Base-by-base conservation (phyloP, 2,888 invertebrate species). In the Ochropleura leucogaster region DNA sequence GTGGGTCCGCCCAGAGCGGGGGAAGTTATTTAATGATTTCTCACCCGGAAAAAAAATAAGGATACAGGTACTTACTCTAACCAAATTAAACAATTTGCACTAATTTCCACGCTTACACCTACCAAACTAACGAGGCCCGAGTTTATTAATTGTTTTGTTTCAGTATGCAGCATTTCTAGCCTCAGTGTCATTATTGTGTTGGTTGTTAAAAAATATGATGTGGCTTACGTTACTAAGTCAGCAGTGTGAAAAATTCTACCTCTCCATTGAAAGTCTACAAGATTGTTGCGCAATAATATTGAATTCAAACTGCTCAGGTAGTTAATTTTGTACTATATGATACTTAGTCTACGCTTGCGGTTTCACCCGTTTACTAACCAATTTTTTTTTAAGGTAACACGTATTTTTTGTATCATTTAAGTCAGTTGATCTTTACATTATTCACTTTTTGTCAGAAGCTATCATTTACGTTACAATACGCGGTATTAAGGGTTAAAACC, bases 171-270 rank as follows among this genome's bases (percentile, higher is more conserved):
- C 10, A 14, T 51, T 46, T 16, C 0, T 51, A 0, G 62, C 30
- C 0, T 57, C 18, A 4, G 10, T 76, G 14, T 44, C 62, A 0
- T 12, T 77, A 49, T 44, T 42, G 10, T 57, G 18, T 57, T 69
- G 80, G 80, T 55, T 69, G 3, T 7, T 55, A 18, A 79, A 79
- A 51, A n/a, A 69, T 74, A 30, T 74, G 16, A 42, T 7, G 12
- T 80, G 12, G 60, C 68, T 51, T 12, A 68, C 40, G 44, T 55
- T 49, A 62, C 66, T 55, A 14, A 63, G 68, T 42, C 10, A 63
- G 4, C 49, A 69, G 46, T 80, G 80, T 9, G 80, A 79, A 53
- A 74, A 46, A 42, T 74, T 79, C 30, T 74, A 79, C n/a, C 20
- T 14, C 12, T 40, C 80, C 4, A 18, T 59, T 14, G 14, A 66